Evolutionary conservation across 1,140 invertebrate species (phyloP).

Genomic region (Pteromalus puparum): DNA sequence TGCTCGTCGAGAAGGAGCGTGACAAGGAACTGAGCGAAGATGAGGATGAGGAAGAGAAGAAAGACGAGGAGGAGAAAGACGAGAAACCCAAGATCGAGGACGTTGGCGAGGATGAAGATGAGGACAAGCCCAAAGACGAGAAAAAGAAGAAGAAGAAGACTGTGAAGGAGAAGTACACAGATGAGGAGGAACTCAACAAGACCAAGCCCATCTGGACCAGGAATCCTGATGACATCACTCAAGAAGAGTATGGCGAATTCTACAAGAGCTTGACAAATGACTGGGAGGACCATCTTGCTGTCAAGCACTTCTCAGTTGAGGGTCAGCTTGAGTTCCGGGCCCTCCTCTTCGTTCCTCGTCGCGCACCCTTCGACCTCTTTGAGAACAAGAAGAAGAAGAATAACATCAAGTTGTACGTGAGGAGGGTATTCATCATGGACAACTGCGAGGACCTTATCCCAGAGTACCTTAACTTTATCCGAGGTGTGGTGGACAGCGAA

Average conservation of each 20-base stretch:
- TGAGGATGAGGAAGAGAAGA: constrained; percentile 78
- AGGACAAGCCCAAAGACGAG: constrained; percentile 83
- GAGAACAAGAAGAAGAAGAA: constrained; percentile 99
- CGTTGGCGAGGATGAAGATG: constrained; percentile 93
- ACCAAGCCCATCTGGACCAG: constrained; percentile 99
- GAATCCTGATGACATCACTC: constrained; percentile 97
- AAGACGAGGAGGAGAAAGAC: constrained; percentile 78
- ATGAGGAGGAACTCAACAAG: constrained; percentile 99
- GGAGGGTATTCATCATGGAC: constrained; percentile 99
- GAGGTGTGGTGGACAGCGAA: constrained; percentile 99
- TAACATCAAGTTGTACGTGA: constrained; percentile 98
- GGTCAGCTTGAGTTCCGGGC: constrained; percentile 98
- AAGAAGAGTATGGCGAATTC: constrained; percentile 99
- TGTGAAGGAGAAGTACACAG: constrained; percentile 97
- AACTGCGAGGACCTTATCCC: constrained; percentile 99
- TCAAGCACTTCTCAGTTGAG: constrained; percentile 99
- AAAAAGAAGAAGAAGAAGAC: constrained; percentile 97
- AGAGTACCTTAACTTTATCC: constrained; percentile 97
- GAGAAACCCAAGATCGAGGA: constrained; percentile 93
- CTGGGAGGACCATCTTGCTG: constrained; percentile 99
- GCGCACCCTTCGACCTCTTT: constrained; percentile 98
- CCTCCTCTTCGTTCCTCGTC: constrained; percentile 94
- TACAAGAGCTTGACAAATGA: constrained; percentile 99
- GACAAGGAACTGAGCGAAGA: constrained; percentile 96
- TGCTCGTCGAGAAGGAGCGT: constrained; percentile 94